Conservation (phyloP, 2,888 invertebrate species). For the Pristionchus exspectatus region DNA sequence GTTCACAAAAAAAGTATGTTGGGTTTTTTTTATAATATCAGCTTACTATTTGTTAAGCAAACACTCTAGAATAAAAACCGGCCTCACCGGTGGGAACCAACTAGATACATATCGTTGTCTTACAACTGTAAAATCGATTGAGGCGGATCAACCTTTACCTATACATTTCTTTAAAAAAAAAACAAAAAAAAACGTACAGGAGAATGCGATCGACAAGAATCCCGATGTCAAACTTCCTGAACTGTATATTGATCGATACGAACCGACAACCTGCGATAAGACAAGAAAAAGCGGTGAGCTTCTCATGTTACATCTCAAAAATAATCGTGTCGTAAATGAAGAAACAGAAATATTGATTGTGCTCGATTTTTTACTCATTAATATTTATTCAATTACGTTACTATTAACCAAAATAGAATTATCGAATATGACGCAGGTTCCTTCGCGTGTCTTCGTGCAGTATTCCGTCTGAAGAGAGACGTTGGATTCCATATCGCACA, state of each 20-base stretch:
- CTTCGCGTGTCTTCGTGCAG: constrained; percentile 76
- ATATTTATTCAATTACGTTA: not conserved
- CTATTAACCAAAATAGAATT: not conserved
- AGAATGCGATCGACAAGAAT: constrained; percentile 71
- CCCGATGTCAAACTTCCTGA: constrained; percentile 78
- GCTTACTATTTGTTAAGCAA: too few relatives aligned
- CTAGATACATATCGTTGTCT: constrained; percentile 25
- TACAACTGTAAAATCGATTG: not conserved
- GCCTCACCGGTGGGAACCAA: too few relatives aligned
- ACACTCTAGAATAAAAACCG: too few relatives aligned
- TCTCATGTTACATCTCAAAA: not conserved
- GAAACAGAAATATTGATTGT: not conserved
- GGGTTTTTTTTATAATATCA: constrained; percentile 61
- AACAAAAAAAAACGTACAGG: not conserved
- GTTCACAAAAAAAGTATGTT: constrained; percentile 71
- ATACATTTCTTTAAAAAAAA: not conserved
- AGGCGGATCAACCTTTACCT: not conserved
- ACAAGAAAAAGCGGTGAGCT: constrained; percentile 69
- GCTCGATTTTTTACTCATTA: not conserved
- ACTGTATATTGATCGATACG: constrained; percentile 75
- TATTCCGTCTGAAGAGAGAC: constrained; percentile 76
- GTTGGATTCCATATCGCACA: constrained; percentile 78
- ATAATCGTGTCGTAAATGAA: not conserved
- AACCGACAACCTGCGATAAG: constrained; percentile 71
- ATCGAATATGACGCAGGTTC: constrained; percentile 60